Evolutionary conservation across 2,797 vertebrate species (phyloP).

Genomic region (Acanthiza pusilla): DNA sequence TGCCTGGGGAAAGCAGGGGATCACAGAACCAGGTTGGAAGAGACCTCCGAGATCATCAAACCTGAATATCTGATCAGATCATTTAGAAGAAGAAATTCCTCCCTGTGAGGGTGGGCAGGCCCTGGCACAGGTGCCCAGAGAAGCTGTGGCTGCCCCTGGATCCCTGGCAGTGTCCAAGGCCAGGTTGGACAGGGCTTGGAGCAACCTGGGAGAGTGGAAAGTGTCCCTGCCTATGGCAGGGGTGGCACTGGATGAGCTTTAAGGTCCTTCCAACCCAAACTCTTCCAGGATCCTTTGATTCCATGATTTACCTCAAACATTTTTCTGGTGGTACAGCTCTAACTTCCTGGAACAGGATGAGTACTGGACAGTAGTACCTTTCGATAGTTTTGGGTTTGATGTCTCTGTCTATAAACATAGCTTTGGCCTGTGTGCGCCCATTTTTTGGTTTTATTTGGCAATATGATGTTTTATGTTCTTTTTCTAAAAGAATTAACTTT

Average conservation of each 20-base stretch:
- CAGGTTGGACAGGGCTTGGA: not conserved
- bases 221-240: not conserved
- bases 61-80: not conserved
- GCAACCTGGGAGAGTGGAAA: not conserved
- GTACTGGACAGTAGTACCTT: not conserved
- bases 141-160: not conserved
- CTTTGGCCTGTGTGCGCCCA: not conserved
- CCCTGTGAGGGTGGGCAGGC: not conserved
- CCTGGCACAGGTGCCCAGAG: not conserved
- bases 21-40: not conserved
- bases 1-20: not conserved
- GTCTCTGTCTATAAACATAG: not conserved
- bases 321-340: not conserved
- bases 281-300: not conserved
- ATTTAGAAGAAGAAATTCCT: not conserved
- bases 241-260: not conserved
- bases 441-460: not conserved
- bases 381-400: not conserved
- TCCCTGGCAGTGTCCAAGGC: not conserved
- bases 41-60: not conserved
- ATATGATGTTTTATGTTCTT: not conserved
- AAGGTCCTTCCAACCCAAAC: not conserved
- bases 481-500: not conserved
- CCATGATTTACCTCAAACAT: not conserved
- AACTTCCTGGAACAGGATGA: not conserved